A percentile compares a stretch with the other conserved stretches of the same genome.
Conservation (phyloP, 1,140 invertebrate genomes). For the Bombus difficillimus region DNA sequence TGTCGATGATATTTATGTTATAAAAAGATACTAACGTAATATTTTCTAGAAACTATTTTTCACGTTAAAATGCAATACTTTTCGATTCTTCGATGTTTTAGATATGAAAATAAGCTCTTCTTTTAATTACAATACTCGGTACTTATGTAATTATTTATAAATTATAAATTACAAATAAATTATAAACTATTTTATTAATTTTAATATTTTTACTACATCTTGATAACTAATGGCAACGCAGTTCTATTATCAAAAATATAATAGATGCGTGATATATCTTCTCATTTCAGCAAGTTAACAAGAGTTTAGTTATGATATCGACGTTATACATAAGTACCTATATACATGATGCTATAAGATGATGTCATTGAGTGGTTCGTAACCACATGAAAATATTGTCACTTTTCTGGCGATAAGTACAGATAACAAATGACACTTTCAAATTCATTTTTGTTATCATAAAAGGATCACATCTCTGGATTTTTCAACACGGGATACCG, state of each 20-base stretch:
- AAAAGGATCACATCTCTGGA: too few species aligned
- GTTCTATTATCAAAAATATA: not conserved
- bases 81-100: not conserved
- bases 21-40: too few species aligned
- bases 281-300: not conserved
- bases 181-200: too few species aligned
- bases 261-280: not conserved
- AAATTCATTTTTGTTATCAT: too few species aligned
- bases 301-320: not conserved
- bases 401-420: not conserved
- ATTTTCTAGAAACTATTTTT: too few species aligned
- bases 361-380: not conserved
- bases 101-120: not conserved
- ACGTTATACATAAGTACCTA: not conserved
- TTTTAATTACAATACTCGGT: not conserved
- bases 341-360: not conserved
- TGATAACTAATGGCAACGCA: not conserved
- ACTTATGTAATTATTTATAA: too few species aligned
- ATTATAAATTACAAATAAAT: too few species aligned
- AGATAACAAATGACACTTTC: not conserved
- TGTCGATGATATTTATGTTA: too few species aligned
- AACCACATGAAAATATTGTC: not conserved
- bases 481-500: too few species aligned
- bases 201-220: too few species aligned
- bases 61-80: too few species aligned